A percentile compares a stretch with the other conserved stretches of the same genome.
Conservation (phyloP, 1,140 invertebrate genomes). For the Sarcophaga bullata region DNA sequence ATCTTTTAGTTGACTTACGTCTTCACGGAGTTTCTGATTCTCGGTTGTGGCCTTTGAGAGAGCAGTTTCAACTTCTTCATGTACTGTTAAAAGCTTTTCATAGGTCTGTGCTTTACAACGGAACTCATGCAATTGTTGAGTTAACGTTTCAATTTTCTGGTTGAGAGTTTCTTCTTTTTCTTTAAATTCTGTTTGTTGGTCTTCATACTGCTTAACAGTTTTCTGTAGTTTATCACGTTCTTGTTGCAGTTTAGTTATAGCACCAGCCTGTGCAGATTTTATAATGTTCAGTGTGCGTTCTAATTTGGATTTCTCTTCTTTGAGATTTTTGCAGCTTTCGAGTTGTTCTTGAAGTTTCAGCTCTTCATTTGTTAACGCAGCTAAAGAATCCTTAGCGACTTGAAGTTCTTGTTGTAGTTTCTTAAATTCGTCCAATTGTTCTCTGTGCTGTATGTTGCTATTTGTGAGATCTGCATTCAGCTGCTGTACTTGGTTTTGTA, state of each 20-base stretch:
- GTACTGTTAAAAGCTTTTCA: constrained; percentile 16
- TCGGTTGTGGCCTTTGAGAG: neutral
- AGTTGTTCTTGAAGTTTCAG: constrained; percentile 11
- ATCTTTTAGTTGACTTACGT: neutral
- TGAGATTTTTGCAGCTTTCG: neutral
- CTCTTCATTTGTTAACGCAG: neutral
- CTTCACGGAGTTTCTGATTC: neutral
- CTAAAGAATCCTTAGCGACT: neutral
- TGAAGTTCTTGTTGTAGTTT: neutral
- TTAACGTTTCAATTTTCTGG: neutral
- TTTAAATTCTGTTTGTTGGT: neutral
- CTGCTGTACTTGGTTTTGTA: neutral
- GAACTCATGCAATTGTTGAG: constrained; percentile 21
- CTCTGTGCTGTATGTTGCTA: neutral
- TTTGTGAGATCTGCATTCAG: neutral
- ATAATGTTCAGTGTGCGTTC: neutral
- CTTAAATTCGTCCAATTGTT: neutral
- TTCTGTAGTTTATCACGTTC: neutral
- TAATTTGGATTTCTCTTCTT: constrained; percentile 3
- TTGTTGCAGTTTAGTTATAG: neutral
- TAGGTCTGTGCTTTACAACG: constrained; percentile 12
- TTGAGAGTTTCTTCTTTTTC: constrained; percentile 10
- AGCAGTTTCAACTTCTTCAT: constrained; percentile 31
- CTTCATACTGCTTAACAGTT: constrained; percentile 22
- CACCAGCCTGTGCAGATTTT: neutral